Percentiles rank a stretch among this genome's conserved stretches.
These are phyloP conservation scores for Gnathochromis pfefferi DNA, from an alignment of 2,113 vertebrate genomes.

Conservation along the genomic window DNA sequence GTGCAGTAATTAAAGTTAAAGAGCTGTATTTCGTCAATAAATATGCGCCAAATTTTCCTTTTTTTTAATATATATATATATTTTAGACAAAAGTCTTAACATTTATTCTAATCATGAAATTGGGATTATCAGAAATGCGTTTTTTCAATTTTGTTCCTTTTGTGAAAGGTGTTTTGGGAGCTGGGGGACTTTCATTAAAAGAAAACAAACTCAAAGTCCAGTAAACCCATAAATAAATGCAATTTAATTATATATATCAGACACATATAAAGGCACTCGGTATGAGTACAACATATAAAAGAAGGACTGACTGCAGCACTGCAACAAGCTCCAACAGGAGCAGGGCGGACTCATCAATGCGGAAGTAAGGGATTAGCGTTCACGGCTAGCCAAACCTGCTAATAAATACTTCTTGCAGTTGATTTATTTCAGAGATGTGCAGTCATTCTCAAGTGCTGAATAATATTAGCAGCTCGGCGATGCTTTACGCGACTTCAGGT, in stretches of 20 bases:
- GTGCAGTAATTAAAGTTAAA: background rate
- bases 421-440: accelerated
- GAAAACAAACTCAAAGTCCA: background rate
- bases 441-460: accelerated
- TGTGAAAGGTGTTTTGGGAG: background rate
- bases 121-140: background rate
- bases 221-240: background rate
- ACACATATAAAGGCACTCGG: background rate
- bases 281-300: background rate
- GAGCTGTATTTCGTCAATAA: background rate
- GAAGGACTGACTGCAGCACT: background rate
- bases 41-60: background rate
- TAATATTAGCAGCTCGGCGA: background rate
- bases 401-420: background rate
- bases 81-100: background rate
- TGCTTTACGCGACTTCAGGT: background rate
- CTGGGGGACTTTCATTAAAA: background rate
- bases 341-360: constrained; percentile 41
- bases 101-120: background rate
- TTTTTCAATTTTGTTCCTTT: background rate
- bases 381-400: background rate
- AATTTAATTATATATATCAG: background rate
- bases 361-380: constrained; percentile 41
- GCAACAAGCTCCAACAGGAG: constrained; percentile 12
- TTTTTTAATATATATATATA: too few relatives aligned